Percentiles rank a stretch among this genome's conserved stretches.
phyloP scores from a whole-genome alignment of 2,888 invertebrate genomes.

The Meghimatium bilineatum region DNA sequence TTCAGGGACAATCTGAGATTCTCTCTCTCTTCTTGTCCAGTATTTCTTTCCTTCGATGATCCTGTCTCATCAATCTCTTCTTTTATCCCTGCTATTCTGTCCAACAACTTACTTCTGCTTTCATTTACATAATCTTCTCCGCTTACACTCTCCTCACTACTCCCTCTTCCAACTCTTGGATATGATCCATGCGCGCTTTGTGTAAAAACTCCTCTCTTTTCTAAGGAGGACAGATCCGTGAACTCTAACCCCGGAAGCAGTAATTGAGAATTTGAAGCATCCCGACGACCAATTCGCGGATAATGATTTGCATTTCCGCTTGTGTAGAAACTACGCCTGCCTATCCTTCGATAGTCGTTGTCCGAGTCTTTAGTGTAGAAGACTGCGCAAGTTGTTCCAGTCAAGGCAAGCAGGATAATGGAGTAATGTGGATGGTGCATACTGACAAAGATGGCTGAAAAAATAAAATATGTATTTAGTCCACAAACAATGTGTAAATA shows the following conservation, averaged over 20 bases:
- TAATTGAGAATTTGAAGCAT: background rate
- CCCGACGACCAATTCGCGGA: constrained; percentile 53
- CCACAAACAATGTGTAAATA: no score
- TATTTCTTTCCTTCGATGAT: background rate
- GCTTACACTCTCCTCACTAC: background rate
- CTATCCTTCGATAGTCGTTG: constrained; percentile 56
- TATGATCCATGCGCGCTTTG: constrained; percentile 5
- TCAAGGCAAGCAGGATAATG: background rate
- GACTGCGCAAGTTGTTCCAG: constrained; percentile 48
- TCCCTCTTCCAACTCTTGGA: constrained; percentile 11
- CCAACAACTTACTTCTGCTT: constrained; percentile 15
- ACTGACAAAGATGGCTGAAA: background rate
- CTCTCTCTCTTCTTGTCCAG: background rate
- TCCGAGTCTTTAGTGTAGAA: constrained; percentile 55
- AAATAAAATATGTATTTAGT: background rate
- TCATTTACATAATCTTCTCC: background rate
- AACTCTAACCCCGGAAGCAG: constrained; percentile 26
- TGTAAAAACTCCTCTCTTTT: constrained; percentile 40
- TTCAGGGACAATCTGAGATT: background rate
- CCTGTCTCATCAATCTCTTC: background rate
- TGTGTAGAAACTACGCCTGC: constrained; percentile 54
- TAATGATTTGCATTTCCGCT: constrained; percentile 41
- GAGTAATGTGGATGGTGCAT: background rate
- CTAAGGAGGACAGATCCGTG: background rate
- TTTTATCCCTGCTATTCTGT: constrained; percentile 19